phyloP scores from a whole-genome alignment of 2,888 invertebrate species.

The Perizoma affinitatum region DNA sequence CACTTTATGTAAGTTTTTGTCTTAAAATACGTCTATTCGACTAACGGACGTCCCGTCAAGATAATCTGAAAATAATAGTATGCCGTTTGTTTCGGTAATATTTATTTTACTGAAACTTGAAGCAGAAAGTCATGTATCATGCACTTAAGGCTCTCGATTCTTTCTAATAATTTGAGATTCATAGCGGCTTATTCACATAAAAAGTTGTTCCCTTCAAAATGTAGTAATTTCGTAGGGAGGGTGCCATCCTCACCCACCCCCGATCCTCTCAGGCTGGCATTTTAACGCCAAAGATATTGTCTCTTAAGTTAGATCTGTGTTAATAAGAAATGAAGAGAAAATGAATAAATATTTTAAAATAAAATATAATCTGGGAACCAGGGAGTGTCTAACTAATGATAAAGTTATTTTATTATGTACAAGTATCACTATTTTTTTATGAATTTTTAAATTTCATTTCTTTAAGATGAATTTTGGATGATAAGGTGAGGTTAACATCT shows the following conservation, averaged over 20 bases:
- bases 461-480: too few species aligned
- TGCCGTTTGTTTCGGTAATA: too few species aligned
- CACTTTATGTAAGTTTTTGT: too few species aligned
- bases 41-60: too few species aligned
- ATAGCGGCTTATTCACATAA: constrained; percentile 83
- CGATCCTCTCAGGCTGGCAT: constrained; percentile 76
- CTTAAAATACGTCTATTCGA: too few species aligned
- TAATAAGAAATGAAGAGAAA: constrained; percentile 42
- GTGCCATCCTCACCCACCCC: constrained; percentile 58
- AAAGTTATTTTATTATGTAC: too few species aligned
- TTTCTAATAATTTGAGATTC: constrained; percentile 82
- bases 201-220: constrained; percentile 83
- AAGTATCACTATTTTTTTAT: too few species aligned
- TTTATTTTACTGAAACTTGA: too few species aligned
- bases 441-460: too few species aligned
- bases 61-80: not conserved
- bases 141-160: constrained; percentile 62
- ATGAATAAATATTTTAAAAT: not conserved
- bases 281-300: constrained; percentile 83
- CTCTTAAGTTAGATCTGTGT: constrained; percentile 81
- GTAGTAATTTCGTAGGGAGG: constrained; percentile 81
- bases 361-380: too few species aligned
- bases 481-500: too few species aligned
- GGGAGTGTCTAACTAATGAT: too few species aligned
- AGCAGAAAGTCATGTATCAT: constrained; percentile 28